Percentiles rank a stretch among this genome's conserved stretches.
Conservation (phyloP, 2,888 invertebrate species). For the Eupeodes latifasciatus region DNA sequence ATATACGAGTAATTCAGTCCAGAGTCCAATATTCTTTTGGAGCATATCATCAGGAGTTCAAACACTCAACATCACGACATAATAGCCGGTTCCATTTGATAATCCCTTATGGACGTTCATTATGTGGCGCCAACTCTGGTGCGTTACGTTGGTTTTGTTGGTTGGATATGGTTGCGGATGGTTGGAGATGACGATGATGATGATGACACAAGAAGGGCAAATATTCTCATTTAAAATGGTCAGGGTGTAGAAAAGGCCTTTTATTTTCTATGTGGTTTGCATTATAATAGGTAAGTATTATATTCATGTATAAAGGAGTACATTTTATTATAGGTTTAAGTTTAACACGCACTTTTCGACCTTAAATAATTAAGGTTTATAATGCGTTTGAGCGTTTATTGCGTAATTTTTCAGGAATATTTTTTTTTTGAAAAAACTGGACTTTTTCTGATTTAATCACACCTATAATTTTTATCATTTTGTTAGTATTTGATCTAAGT, state of each 20-base stretch:
- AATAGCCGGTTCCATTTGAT: conserved; percentile 61
- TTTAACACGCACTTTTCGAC: conserved; percentile 50
- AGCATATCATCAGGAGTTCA: conserved; percentile 32
- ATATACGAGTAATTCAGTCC: conserved; percentile 12
- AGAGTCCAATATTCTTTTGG: conserved; percentile 26
- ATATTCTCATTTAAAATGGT: conserved; percentile 8
- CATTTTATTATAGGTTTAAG: conserved; percentile 53
- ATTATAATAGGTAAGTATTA: conserved; percentile 34
- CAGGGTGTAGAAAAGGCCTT: conserved; percentile 12
- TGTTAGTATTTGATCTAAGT: too few relatives aligned
- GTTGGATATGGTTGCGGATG: background rate
- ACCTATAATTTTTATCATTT: too few relatives aligned
- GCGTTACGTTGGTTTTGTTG: background rate
- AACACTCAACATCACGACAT: conserved; percentile 24
- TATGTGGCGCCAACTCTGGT: conserved; percentile 32
- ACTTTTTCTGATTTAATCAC: too few relatives aligned
- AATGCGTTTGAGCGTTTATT: conserved; percentile 31
- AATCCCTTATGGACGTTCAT: conserved; percentile 39
- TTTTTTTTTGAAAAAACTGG: too few relatives aligned
- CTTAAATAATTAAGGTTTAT: conserved; percentile 34
- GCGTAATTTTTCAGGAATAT: conserved; percentile 19
- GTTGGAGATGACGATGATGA: conserved; percentile 49
- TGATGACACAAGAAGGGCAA: conserved; percentile 65
- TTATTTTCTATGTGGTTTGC: conserved; percentile 60
- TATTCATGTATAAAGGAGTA: conserved; percentile 44